These are phyloP conservation scores for Netelia inedita DNA, from an alignment of 2,888 invertebrate species.

Conservation along the genomic window DNA sequence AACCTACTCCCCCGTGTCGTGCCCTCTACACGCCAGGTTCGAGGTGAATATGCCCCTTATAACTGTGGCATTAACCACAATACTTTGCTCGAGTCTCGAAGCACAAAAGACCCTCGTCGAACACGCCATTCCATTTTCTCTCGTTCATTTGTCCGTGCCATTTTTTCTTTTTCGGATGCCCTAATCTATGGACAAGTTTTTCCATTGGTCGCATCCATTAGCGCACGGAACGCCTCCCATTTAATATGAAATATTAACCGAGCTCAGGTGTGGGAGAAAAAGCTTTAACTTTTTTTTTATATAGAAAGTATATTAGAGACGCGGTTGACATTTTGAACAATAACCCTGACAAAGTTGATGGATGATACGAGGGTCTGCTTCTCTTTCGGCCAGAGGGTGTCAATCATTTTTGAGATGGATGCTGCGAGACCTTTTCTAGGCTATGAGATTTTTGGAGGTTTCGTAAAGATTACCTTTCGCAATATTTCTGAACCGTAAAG, in stretches of 20 bases:
- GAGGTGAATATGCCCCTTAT: conserved; percentile 49
- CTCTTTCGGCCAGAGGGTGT: too few relatives aligned
- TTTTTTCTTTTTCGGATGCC: neutral
- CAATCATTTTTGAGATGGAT: too few relatives aligned
- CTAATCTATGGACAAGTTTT: neutral
- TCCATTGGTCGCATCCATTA: neutral
- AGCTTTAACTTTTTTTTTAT: neutral
- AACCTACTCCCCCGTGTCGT: conserved; percentile 41
- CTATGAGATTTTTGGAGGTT: too few relatives aligned
- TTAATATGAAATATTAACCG: neutral
- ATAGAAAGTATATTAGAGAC: too few relatives aligned
- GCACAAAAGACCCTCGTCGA: conserved; percentile 44
- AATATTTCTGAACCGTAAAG: too few relatives aligned
- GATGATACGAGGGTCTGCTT: too few relatives aligned
- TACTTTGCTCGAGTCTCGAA: neutral
- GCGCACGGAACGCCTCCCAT: neutral
- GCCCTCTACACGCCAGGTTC: conserved; percentile 30
- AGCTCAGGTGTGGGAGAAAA: neutral
- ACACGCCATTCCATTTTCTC: conserved; percentile 22
- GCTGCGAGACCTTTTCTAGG: too few relatives aligned
- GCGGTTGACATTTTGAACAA: too few relatives aligned
- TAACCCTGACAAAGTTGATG: too few relatives aligned
- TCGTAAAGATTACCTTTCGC: too few relatives aligned
- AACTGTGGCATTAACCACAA: conserved; percentile 12
- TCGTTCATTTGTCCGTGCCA: conserved; percentile 5